Base-by-base conservation (phyloP, 2,113 vertebrate genomes). In the Heloderma charlesbogerti region DNA sequence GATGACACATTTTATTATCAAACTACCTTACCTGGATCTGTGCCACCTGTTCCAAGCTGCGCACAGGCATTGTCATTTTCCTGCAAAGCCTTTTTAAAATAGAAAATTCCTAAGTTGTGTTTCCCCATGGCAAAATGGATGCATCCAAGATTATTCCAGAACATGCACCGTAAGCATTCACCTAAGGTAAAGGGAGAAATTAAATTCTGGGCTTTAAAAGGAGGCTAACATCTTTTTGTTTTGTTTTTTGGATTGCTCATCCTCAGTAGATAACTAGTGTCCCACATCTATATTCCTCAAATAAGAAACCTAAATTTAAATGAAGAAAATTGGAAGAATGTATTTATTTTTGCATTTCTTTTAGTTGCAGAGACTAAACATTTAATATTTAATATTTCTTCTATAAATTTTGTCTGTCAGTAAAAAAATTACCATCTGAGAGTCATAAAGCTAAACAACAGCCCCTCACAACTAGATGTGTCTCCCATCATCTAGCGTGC, bases 81-180 rank as follows among this genome's bases (percentile, higher is more conserved):
- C 95, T 99, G 99, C 60, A 99, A 98, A 2, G 99, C 99, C 95
- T 99, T 99, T 97, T 99, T 99, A 96, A 99, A 99, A 96, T 99
- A 99, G 97, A 99, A 99, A 95, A 99, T 98, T 71, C 99, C 99
- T 72, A 99, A 97, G 78, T 99, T 99, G 97, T 99, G 99, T 95
- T 99, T 99, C 93, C 99, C 99, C 99, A 99, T 99, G 57, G 99
- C 99, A 96, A 99, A 99, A 96, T 99, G 99, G 94, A 99, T 99
- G 95, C 99, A 99, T 80, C 99, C 99, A 94, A 99, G 98, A 95
- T 99, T 99, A 96, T 99, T 99, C 99, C 99, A 99, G 96, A 99
- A 99, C 99, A 99, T 99, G 93, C 99, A 99, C 3, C 98, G 97
- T 85, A 99, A 97, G 95, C 99, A 99, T 98, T 99, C 99, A 95